Evolutionary conservation across 2,113 vertebrate species (phyloP).

Genomic region (Leptobrachium leishanense): DNA sequence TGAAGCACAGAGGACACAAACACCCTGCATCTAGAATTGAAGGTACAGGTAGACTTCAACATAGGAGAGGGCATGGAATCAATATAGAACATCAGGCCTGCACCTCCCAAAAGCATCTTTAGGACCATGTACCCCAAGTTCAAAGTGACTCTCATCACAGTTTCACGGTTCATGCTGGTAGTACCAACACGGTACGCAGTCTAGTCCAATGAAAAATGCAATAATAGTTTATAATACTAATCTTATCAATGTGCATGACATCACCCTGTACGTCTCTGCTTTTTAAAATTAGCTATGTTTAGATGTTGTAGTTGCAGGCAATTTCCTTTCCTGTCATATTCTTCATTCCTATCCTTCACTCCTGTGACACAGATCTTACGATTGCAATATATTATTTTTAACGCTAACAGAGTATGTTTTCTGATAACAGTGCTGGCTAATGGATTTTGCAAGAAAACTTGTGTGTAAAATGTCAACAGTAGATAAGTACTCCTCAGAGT

Average conservation of each 20-base stretch:
- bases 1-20: too few relatives aligned
- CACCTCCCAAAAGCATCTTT: too few relatives aligned
- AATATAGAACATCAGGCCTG: too few relatives aligned
- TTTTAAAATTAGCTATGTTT: conserved; percentile 17
- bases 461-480: conserved; percentile 53
- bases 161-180: too few relatives aligned
- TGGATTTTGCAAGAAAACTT: conserved; percentile 56
- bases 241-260: neutral
- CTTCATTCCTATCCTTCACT: conserved; percentile 52
- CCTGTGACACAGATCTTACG: conserved; percentile 50
- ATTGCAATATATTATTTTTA: conserved; percentile 44
- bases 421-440: conserved; percentile 49
- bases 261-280: conserved; percentile 15
- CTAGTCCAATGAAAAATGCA: too few relatives aligned
- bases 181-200: too few relatives aligned
- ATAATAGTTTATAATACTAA: neutral
- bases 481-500: conserved; percentile 55
- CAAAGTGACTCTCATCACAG: too few relatives aligned
- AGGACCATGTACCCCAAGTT: too few relatives aligned
- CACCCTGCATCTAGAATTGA: too few relatives aligned
- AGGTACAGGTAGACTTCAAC: too few relatives aligned
- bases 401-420: conserved; percentile 43
- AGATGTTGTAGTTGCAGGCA: conserved; percentile 1
- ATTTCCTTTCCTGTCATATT: conserved; percentile 49
- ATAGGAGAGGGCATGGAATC: too few relatives aligned